phyloP scores from a whole-genome alignment of 2,888 invertebrate species.

The Lasiommata megera region DNA sequence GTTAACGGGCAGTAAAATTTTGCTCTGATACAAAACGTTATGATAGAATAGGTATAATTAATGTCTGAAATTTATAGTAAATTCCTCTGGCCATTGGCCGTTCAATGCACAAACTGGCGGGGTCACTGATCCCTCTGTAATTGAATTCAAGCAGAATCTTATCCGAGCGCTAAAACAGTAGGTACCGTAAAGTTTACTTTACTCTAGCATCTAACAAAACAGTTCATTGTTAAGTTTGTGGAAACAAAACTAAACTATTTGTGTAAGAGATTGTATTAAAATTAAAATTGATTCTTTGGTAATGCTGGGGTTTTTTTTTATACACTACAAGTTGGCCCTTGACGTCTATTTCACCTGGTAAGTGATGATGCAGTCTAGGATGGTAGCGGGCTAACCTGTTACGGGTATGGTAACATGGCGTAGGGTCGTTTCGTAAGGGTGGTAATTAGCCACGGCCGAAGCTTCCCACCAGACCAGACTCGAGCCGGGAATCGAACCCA shows the following conservation, averaged over 20 bases:
- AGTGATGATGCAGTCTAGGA: too few relatives aligned
- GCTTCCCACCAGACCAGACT: too few relatives aligned
- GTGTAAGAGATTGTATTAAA: not conserved
- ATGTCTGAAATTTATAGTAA: slow-evolving; percentile 32
- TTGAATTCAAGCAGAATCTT: slow-evolving; percentile 67
- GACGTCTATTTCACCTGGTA: too few relatives aligned
- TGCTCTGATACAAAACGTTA: slow-evolving; percentile 18
- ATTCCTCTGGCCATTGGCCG: slow-evolving; percentile 34
- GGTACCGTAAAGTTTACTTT: slow-evolving; percentile 52
- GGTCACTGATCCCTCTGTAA: slow-evolving; percentile 51
- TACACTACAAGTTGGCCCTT: too few relatives aligned
- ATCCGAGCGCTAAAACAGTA: slow-evolving; percentile 63
- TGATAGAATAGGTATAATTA: slow-evolving; percentile 24
- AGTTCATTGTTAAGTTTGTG: slow-evolving; percentile 45
- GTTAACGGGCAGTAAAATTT: slow-evolving; percentile 3
- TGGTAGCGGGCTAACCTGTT: too few relatives aligned
- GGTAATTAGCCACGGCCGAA: too few relatives aligned
- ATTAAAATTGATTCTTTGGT: not conserved
- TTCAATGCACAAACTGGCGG: slow-evolving; percentile 45
- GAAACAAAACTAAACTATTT: slow-evolving; percentile 42
- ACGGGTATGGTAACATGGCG: too few relatives aligned
- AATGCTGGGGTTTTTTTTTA: too few relatives aligned
- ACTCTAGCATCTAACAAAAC: slow-evolving; percentile 41
- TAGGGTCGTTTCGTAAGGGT: too few relatives aligned
- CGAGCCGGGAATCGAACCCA: too few relatives aligned